phyloP scores from a whole-genome alignment of 1,140 invertebrate genomes.

The Lordiphosa clarofinis region DNA sequence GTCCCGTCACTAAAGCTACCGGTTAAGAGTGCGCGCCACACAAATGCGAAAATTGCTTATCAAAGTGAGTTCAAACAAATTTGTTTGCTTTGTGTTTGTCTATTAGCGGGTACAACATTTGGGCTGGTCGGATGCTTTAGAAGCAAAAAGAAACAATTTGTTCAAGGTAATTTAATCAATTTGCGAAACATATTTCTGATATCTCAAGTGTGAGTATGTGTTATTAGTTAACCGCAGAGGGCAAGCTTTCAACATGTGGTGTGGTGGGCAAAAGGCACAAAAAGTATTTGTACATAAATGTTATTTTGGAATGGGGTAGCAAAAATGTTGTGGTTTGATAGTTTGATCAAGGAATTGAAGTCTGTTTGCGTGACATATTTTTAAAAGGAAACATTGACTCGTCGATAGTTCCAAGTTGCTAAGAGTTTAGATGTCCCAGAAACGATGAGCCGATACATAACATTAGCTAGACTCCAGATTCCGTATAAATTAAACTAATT shows the following conservation, averaged over 20 bases:
- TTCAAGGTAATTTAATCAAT: constrained; percentile 8
- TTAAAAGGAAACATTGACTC: no score
- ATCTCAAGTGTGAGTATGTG: background rate
- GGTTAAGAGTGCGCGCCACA: constrained; percentile 64
- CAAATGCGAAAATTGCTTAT: constrained; percentile 62
- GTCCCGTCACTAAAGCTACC: constrained; percentile 35
- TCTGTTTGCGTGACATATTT: no score
- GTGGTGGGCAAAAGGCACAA: background rate
- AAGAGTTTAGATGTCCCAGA: no score
- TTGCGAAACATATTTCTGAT: constrained; percentile 1
- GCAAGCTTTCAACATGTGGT: background rate
- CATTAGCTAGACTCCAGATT: no score
- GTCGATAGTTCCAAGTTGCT: no score
- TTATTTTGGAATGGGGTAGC: no score
- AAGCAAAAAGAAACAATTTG: background rate
- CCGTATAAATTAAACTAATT: no score
- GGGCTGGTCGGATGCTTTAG: background rate
- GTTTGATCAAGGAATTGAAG: no score
- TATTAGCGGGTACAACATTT: background rate
- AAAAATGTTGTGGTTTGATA: no score
- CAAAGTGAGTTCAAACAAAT: constrained; percentile 9
- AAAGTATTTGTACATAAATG: background rate
- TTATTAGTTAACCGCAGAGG: background rate
- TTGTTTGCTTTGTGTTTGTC: constrained; percentile 2
- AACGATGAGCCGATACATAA: no score